Evolutionary conservation across 1,140 invertebrate genomes (phyloP).

Genomic region (Caerostris darwini): DNA sequence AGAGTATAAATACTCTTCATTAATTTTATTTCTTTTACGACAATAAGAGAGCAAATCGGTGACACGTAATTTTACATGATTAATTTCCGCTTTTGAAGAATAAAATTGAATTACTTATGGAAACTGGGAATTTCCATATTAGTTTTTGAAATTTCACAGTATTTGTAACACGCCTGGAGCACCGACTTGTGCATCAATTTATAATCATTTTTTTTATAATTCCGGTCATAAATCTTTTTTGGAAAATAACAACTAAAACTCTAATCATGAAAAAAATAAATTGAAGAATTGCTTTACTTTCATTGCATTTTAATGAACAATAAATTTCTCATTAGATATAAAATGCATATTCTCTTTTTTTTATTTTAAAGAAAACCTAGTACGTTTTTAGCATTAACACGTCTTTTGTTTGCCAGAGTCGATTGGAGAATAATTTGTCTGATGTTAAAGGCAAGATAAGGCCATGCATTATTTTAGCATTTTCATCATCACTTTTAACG

Average conservation of each 20-base stretch:
- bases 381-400: background rate
- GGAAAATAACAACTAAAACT: background rate
- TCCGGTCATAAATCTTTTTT: background rate
- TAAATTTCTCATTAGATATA: slow-evolving; percentile 20
- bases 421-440: background rate
- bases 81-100: background rate
- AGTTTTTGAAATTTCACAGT: background rate
- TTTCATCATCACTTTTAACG: background rate
- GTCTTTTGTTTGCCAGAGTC: background rate
- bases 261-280: background rate
- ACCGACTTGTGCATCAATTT: background rate
- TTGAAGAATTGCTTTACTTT: background rate
- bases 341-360: background rate
- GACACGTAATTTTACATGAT: background rate
- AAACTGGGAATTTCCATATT: background rate
- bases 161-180: background rate
- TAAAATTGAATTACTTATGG: background rate
- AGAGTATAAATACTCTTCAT: background rate
- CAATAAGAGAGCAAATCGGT: background rate
- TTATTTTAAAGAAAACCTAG: background rate
- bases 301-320: background rate
- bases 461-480: background rate
- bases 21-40: background rate
- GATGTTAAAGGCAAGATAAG: background rate
- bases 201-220: background rate